Evolutionary conservation across 1,140 invertebrate species (phyloP).

Genomic region (Cherax destructor): DNA sequence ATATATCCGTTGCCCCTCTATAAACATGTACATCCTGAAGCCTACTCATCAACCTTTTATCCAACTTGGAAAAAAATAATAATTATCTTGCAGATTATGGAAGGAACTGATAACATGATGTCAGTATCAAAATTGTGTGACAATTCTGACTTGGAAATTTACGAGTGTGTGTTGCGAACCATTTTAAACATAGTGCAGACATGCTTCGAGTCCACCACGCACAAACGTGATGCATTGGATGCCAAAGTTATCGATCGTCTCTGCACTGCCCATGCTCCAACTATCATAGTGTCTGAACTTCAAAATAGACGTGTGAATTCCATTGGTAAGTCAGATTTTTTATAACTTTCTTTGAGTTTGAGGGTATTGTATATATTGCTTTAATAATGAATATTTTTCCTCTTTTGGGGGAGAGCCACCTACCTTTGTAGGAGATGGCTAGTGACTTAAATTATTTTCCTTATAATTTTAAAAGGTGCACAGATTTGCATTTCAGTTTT

Average conservation of each 20-base stretch:
- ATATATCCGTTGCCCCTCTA: too few relatives aligned
- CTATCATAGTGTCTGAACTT: constrained; percentile 34
- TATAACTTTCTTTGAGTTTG: background rate
- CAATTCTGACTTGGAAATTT: background rate
- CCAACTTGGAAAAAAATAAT: too few relatives aligned
- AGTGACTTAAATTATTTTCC: too few relatives aligned
- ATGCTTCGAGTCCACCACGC: constrained; percentile 12
- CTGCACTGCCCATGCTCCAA: constrained; percentile 30
- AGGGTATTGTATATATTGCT: too few relatives aligned
- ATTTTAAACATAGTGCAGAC: constrained; percentile 41
- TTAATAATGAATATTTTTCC: too few relatives aligned
- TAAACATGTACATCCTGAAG: too few relatives aligned
- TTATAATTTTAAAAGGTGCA: too few relatives aligned
- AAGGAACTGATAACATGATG: constrained; percentile 59
- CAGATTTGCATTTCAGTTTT: background rate
- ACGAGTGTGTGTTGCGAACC: constrained; percentile 37
- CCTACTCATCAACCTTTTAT: too few relatives aligned
- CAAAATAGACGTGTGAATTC: constrained; percentile 23
- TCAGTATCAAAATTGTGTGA: constrained; percentile 24
- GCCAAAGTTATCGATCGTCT: constrained; percentile 40
- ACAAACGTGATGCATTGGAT: constrained; percentile 22
- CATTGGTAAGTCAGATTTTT: constrained; percentile 19
- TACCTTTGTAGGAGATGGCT: too few relatives aligned
- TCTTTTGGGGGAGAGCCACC: too few relatives aligned
- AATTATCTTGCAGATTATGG: constrained; percentile 37